Percentiles rank a stretch among this genome's conserved stretches.
phyloP scores from a whole-genome alignment of 2,888 invertebrate species.

The Tineola bisselliella region DNA sequence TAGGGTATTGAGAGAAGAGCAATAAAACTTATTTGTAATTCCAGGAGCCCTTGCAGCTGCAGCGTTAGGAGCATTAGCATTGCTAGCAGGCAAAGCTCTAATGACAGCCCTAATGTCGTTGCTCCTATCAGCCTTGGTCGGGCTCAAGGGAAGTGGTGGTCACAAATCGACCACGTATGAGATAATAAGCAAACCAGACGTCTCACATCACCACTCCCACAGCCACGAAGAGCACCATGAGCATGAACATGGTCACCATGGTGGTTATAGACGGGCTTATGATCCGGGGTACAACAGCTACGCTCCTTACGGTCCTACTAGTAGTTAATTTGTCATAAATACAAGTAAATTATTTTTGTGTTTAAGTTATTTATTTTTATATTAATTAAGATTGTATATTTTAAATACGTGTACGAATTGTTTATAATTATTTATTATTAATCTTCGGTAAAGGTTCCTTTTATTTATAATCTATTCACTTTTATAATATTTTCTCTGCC shows the following conservation, averaged over 20 bases:
- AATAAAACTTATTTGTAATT: conserved; percentile 18
- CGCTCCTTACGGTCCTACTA: conserved; percentile 45
- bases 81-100: conserved; percentile 84
- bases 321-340: conserved; percentile 2
- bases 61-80: conserved; percentile 77
- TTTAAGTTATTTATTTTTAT: conserved; percentile 8
- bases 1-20: too few species aligned
- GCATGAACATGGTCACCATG: conserved; percentile 58
- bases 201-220: conserved; percentile 75
- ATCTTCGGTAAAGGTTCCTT: neutral
- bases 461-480: neutral
- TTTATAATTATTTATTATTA: too few species aligned
- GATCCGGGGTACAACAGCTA: conserved; percentile 51
- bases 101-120: conserved; percentile 84
- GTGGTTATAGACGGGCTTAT: conserved; percentile 65
- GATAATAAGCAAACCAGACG: conserved; percentile 83
- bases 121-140: conserved; percentile 78
- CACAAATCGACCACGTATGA: conserved; percentile 82
- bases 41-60: conserved; percentile 76
- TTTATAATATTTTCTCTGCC: neutral
- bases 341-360: conserved; percentile 3
- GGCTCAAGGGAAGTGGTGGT: conserved; percentile 76
- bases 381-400: neutral
- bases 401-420: neutral
- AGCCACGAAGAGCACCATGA: conserved; percentile 74